phyloP scores from a whole-genome alignment of 1,140 invertebrate genomes.

The Drosophila dunni region DNA sequence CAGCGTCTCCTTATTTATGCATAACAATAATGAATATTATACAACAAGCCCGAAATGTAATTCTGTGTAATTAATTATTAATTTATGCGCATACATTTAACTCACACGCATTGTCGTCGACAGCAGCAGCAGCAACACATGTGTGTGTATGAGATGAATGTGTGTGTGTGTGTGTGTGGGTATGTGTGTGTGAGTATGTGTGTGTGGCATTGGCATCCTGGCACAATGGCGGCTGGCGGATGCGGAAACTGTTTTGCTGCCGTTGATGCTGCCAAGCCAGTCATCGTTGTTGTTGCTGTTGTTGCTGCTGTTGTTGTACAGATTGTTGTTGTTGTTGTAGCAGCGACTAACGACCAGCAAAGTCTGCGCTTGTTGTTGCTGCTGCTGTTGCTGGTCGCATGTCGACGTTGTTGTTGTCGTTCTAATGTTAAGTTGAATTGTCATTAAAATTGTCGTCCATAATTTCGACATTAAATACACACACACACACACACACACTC shows the following conservation, averaged over 20 bases:
- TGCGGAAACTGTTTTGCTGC: slow-evolving; percentile 81
- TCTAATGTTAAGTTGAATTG: slow-evolving; percentile 83
- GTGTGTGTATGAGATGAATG: slow-evolving; percentile 19
- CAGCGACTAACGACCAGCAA: slow-evolving; percentile 76
- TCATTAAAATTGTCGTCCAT: slow-evolving; percentile 83
- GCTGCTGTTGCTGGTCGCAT: slow-evolving; percentile 71
- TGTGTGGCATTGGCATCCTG: slow-evolving; percentile 77
- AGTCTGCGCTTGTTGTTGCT: slow-evolving; percentile 52
- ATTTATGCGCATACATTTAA: slow-evolving; percentile 85
- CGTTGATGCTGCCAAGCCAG: slow-evolving; percentile 72
- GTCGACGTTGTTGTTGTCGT: slow-evolving; percentile 66
- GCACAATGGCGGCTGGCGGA: slow-evolving; percentile 80
- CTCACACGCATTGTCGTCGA: slow-evolving; percentile 83
- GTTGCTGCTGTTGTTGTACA: slow-evolving; percentile 43
- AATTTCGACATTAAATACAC: slow-evolving; percentile 83
- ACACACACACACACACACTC: slow-evolving; percentile 48
- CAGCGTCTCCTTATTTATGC: slow-evolving; percentile 80
- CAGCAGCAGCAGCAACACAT: slow-evolving; percentile 49
- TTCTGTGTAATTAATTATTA: slow-evolving; percentile 85
- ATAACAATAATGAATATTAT: slow-evolving; percentile 85
- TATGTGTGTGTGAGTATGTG: slow-evolving; percentile 33
- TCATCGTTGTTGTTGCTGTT: slow-evolving; percentile 65
- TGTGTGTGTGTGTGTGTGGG: slow-evolving; percentile 6
- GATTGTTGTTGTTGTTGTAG: slow-evolving; percentile 49
- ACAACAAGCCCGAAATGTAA: slow-evolving; percentile 84